Evolutionary conservation across 2,888 invertebrate genomes (phyloP), one percentile per base, ranked within the genome.

Genomic region (Alviniconcha strummeri): DNA sequence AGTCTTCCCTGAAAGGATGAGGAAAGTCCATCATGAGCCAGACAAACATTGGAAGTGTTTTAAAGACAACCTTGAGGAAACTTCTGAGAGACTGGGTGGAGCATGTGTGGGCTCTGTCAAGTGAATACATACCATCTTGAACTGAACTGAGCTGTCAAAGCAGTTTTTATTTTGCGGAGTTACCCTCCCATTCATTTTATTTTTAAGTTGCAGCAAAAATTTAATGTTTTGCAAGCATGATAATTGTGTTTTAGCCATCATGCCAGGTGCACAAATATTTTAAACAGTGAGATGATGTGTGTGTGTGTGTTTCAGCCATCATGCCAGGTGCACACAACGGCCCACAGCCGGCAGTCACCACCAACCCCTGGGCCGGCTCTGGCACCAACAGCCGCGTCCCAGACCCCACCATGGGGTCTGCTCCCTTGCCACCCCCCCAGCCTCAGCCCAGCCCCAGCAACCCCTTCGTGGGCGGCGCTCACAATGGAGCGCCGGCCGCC

Each of bases 341-440:
- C 80, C 19, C 81, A 6, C 76, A 78, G 56, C 84, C 77, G 60
- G 83, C 85, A 72, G 36, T 36, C 1, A 84, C 83, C 78, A 91
- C 89, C 85, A 92, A 90, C 86, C 91, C 91, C 0, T 91, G 91
- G 91, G 89, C 89, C 11, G 67, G 78, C 77, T 74, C 83, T 54
- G 64, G 76, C 9, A 17, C 72, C 1, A 80, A 80, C 64, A 57
- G 79, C 52, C 71, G 83, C 8, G 83, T 83, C 7, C 78, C 83
- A 78, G 78, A 77, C 64, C 71, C 83, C 69, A 69, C 56, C 95
- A 85, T 88, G 90, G 56, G 80, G 81, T 17, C 92, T 92, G 84
- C 94, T 96, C 92, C 97, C 97, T 56, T 96, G 74, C 76, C 57
- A 81, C 80, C 69, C 72, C 72, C 67, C 71, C 79, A 74, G 57